Evolutionary conservation across 1,140 invertebrate genomes (phyloP), one percentile per base, ranked within the genome.

Genomic region (Panonychus citri): DNA sequence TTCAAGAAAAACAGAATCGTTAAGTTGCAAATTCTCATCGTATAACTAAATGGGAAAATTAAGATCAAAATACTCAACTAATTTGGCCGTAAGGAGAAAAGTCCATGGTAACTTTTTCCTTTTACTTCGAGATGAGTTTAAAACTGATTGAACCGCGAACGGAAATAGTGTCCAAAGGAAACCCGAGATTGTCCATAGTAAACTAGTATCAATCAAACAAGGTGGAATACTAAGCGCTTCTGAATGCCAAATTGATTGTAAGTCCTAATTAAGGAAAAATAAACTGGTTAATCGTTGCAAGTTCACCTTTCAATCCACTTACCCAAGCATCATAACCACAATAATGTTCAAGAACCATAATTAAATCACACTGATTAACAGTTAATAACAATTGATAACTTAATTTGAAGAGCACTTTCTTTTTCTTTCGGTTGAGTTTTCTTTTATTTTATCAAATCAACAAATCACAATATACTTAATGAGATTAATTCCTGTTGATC

Each of bases 141-240:
- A 64, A 56, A 89, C 75, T 63, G 83, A 83, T 66, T 78, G 82
- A 15, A 80, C 68, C 65, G 91, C 84, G 30, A 90, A 68, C 4
- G 79, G 70, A 4, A 79, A 73, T 61, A 83, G 10, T 28, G 79
- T 53, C 82, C 83, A 90, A 3, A 93, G 69, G 68, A 87, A 88
- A n/a, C 75, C 65, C 69, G 85, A 89, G 5, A 91, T 88, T 40
- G 77, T 68, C 85, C 86, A 91, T 50, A 86, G 71, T 37, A 95
- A 67, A 1, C 83, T 78, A 3, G 87, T 91, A 69, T 81, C 79
- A 67, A 90, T 80, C 70, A 91, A 88, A 69, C 87, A 93, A 68
- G 74, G 70, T 55, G 85, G 84, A 51, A 93, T 75, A 65, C 86
- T 79, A 48, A 88, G 88, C 68, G 78, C 72, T 19, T 76, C 69